Percentiles rank a stretch among this genome's conserved stretches.
Conservation (phyloP, 1,140 invertebrate genomes). For the Megathymus violae region DNA sequence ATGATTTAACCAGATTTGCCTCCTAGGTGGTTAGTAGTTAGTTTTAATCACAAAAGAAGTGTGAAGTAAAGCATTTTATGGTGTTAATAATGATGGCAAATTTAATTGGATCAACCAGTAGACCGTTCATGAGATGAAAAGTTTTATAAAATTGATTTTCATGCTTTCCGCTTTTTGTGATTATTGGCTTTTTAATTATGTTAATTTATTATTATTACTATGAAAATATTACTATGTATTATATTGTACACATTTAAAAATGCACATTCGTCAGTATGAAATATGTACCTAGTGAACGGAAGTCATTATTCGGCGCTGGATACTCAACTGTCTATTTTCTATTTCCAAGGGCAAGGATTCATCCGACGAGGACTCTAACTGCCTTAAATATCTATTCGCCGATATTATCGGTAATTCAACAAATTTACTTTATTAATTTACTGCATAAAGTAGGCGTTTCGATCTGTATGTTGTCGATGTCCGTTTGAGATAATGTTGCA, state of each 20-base stretch:
- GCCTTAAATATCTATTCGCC: slow-evolving; percentile 86
- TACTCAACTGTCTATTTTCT: slow-evolving; percentile 68
- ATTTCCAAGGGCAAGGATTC: slow-evolving; percentile 78
- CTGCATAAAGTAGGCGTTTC: slow-evolving; percentile 64
- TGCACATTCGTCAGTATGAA: slow-evolving; percentile 28
- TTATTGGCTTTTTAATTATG: slow-evolving; percentile 78
- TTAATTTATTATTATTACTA: slow-evolving; percentile 45
- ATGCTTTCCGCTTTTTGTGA: slow-evolving; percentile 78
- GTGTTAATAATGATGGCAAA: slow-evolving; percentile 12
- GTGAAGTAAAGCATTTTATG: slow-evolving; percentile 28
- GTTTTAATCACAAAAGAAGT: slow-evolving; percentile 43
- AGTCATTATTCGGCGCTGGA: slow-evolving; percentile 17
- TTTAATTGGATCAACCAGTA: slow-evolving; percentile 11
- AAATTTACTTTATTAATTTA: slow-evolving; percentile 47
- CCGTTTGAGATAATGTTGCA: slow-evolving; percentile 61
- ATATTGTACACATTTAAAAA: slow-evolving; percentile 44
- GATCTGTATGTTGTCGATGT: slow-evolving; percentile 75
- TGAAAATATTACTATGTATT: slow-evolving; percentile 40
- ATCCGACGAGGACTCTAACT: slow-evolving; percentile 86
- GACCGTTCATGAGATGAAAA: slow-evolving; percentile 16
- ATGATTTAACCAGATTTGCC: slow-evolving; percentile 49
- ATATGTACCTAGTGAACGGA: no score
- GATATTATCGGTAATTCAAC: slow-evolving; percentile 84
- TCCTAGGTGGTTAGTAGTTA: slow-evolving; percentile 71
- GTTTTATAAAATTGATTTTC: slow-evolving; percentile 36